Percentiles rank a stretch among this genome's conserved stretches.
Conservation (phyloP, 2,797 vertebrate genomes). For the Gambelia wislizenii region DNA sequence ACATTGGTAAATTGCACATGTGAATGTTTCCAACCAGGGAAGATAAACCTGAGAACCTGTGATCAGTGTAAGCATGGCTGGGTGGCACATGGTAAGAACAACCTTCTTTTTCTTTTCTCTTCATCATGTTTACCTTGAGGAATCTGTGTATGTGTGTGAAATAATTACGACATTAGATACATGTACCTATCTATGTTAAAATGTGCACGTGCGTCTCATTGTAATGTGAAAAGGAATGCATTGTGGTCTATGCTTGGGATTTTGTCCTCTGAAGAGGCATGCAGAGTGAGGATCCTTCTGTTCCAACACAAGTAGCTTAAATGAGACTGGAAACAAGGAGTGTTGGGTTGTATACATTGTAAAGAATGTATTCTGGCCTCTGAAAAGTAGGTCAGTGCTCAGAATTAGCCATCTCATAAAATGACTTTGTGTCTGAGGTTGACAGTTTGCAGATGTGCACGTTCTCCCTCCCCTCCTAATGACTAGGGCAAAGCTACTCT, state of each 20-base stretch:
- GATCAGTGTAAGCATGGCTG: conserved; percentile 99
- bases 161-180: neutral
- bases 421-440: conserved; percentile 28
- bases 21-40: conserved; percentile 99
- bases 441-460: neutral
- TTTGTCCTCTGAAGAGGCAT: neutral
- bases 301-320: neutral
- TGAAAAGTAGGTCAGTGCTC: conserved; percentile 27
- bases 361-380: conserved; percentile 36
- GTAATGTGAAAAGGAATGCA: neutral
- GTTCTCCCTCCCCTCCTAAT: too few species aligned
- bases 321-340: conserved; percentile 24
- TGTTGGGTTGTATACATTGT: conserved; percentile 24
- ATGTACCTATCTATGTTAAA: neutral
- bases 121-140: neutral
- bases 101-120: conserved; percentile 15
- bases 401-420: conserved; percentile 35
- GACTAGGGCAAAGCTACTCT: too few species aligned
- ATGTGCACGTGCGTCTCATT: neutral
- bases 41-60: conserved; percentile 98
- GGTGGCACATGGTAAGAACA: conserved; percentile 95
- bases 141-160: neutral
- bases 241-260: neutral
- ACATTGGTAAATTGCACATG: conserved; percentile 99
- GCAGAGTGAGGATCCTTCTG: conserved; percentile 41